These are phyloP conservation scores for Lysandra bellargus DNA, from an alignment of 2,888 invertebrate genomes.

Conservation along the genomic window DNA sequence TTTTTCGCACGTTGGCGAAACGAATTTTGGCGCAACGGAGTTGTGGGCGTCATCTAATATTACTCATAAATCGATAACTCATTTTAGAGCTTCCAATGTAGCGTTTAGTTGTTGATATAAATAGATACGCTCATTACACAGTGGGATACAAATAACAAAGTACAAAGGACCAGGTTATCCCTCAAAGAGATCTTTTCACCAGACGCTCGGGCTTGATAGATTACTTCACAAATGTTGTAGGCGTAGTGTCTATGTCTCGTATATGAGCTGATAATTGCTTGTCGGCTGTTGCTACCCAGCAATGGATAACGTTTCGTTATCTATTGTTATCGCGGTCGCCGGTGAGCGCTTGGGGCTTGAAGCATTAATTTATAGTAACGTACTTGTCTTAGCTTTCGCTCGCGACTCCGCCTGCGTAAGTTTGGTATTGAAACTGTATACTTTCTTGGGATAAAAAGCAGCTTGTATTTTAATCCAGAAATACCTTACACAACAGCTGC, in stretches of 20 bases:
- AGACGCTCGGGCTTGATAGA: slow-evolving; percentile 20
- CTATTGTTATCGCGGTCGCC: too few species aligned
- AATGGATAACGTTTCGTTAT: not conserved
- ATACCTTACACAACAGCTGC: too few species aligned
- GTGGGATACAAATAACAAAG: not conserved
- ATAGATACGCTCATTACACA: not conserved
- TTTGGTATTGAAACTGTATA: too few species aligned
- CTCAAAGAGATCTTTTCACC: slow-evolving; percentile 19
- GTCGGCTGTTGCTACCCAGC: not conserved
- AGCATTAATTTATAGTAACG: too few species aligned
- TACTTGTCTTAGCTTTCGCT: too few species aligned
- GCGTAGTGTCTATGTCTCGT: slow-evolving; percentile 19
- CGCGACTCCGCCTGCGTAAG: too few species aligned
- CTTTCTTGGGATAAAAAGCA: too few species aligned
- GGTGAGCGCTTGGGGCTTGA: too few species aligned
- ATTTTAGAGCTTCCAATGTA: not conserved
- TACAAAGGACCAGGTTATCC: slow-evolving; percentile 24
- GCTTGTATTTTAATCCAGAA: too few species aligned
- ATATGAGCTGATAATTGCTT: not conserved
- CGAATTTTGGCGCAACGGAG: too few species aligned
- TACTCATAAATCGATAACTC: not conserved
- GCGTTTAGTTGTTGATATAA: not conserved
- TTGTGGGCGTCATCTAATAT: too few species aligned
- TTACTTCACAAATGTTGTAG: slow-evolving; percentile 23
- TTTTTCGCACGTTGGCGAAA: too few species aligned